Evolutionary conservation across 2,888 invertebrate species (phyloP).

Genomic region (Prosapia bicincta): DNA sequence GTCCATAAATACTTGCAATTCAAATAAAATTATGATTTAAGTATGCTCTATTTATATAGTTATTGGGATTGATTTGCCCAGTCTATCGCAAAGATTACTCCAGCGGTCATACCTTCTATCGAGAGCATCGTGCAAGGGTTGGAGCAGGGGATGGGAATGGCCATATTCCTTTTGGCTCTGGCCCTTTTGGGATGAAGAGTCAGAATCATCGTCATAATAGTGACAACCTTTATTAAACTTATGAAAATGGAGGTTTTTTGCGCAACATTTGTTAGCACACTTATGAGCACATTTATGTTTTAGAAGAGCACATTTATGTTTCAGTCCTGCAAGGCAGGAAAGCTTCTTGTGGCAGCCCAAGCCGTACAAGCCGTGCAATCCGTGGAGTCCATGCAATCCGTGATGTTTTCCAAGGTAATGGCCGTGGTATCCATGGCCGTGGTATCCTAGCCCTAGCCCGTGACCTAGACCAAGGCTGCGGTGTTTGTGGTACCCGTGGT

Average conservation of each 20-base stretch:
- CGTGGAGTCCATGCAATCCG: not conserved
- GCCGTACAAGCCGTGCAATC: too few species aligned
- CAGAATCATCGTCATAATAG: not conserved
- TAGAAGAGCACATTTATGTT: not conserved
- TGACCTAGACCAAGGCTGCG: not conserved
- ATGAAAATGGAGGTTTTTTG: not conserved
- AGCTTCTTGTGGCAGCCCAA: not conserved
- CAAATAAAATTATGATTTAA: too few species aligned
- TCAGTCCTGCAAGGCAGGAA: not conserved
- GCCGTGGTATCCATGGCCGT: too few species aligned
- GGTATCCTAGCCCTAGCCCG: not conserved
- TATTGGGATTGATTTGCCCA: not conserved
- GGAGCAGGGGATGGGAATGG: not conserved
- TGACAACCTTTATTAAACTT: not conserved
- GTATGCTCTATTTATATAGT: not conserved
- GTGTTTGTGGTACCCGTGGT: not conserved
- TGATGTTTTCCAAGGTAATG: not conserved
- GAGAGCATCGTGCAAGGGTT: not conserved
- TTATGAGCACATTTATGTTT: not conserved
- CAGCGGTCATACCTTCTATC: not conserved
- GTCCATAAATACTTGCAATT: too few species aligned
- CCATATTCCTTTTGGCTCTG: not conserved
- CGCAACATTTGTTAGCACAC: not conserved
- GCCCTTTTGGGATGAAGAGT: not conserved
- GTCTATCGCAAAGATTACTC: not conserved